Base-by-base conservation (phyloP, 2,113 vertebrate genomes). In the Fulmarus glacialis region DNA sequence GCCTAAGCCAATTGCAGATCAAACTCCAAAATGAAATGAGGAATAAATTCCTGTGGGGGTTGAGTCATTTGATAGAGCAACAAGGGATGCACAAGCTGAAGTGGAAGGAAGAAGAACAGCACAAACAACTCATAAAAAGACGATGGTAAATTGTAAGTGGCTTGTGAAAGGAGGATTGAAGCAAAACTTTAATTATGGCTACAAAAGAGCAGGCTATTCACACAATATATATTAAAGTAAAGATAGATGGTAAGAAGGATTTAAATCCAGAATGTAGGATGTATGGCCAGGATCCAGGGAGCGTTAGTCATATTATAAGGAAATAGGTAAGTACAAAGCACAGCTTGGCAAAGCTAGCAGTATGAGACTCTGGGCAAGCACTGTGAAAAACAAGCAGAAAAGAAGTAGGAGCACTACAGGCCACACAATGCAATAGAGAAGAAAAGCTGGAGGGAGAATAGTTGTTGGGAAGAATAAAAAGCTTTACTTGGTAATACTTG, bases 131-230 rank as follows among this genome's bases (percentile, higher is more conserved):
- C 83, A 58, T 66, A 71, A 87, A 87, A 94, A 87, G 47, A 84
- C 10, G 19, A 87, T 11, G 30, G 47, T 36, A 91, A 82, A 90
- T 72, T 18, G 0, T 56, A 64, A 85, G 30, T 8, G 32, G 53
- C 14, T 68, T 79, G 82, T 38, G 78, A 89, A 93, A 96, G 82
- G 11, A 83, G 29, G 89, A 91, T 2, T 82, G 73, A 91, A 94
- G 84, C 40, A 95, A 91, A 97, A 90, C 60, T 82, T 93, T 90
- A 95, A 93, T 93, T 87, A 93, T 32, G 17, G 73, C 53, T 87
- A 85, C 66, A 82, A 91, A 96, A 75, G 70, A 95, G 27, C 27
- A 85, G 53, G 34, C 56, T 96, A 80, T 43, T 90, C 84, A 90
- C 19, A 82, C 53, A 93, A 91, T 66, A 77, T 67, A 72, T 29